Percentiles rank a stretch among this genome's conserved stretches.
These are phyloP conservation scores for Ictalurus punctatus DNA, from an alignment of 2,113 vertebrate species.

Conservation along the genomic window DNA sequence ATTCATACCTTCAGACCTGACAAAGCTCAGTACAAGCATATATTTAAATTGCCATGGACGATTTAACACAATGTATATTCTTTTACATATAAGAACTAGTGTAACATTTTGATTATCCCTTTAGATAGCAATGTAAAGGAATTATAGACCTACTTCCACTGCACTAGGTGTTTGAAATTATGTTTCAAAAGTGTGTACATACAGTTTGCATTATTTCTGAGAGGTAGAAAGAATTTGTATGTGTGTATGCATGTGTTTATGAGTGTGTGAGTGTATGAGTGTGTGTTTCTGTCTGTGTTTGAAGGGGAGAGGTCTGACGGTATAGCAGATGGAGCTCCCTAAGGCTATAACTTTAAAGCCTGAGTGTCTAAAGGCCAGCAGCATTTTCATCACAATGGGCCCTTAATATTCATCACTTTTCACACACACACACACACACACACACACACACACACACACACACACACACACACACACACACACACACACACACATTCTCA, in stretches of 20 bases:
- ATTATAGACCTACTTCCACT: background rate
- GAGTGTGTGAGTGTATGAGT: slow-evolving; percentile 23
- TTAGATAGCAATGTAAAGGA: background rate
- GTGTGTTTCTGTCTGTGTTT: slow-evolving; percentile 44
- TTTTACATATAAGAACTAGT: background rate
- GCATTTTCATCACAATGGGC: slow-evolving; percentile 78
- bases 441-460: slow-evolving; percentile 50
- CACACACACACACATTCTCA: slow-evolving; percentile 40
- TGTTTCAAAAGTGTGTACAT: slow-evolving; percentile 8
- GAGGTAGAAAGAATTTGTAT: slow-evolving; percentile 1
- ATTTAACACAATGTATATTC: background rate
- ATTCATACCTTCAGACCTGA: slow-evolving; percentile 40
- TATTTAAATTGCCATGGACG: background rate
- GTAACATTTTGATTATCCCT: background rate
- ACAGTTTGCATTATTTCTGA: slow-evolving; percentile 36
- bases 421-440: slow-evolving; percentile 55
- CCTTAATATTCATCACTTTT: slow-evolving; percentile 79
- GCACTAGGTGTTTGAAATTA: background rate
- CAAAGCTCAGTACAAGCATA: background rate
- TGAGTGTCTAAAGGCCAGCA: slow-evolving; percentile 67
- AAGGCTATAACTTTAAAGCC: slow-evolving; percentile 73
- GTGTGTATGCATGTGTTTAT: slow-evolving; percentile 27
- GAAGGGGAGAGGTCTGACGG: slow-evolving; percentile 54
- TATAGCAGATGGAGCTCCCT: slow-evolving; percentile 77
- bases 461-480: slow-evolving; percentile 22